Base-by-base conservation (phyloP, 2,113 vertebrate genomes). In the Rana temporaria region DNA sequence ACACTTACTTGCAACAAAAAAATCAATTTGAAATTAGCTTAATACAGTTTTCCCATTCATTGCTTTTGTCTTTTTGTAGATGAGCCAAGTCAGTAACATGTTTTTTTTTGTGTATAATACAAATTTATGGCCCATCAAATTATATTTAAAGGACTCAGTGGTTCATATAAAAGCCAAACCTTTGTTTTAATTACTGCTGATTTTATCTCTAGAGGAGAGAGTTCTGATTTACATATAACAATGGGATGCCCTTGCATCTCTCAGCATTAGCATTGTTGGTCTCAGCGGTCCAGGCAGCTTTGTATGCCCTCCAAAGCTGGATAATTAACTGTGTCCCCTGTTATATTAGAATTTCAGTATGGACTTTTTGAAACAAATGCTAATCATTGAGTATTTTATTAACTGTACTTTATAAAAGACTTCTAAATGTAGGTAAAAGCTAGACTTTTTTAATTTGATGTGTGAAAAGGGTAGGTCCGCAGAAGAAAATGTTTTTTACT, bases 141-240 rank as follows among this genome's bases (percentile, higher is more conserved):
- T 85, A 86, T 90, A 89, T 89, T 90, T 91, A 89, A 90, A 90
- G 84, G 85, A 85, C 63, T 87, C 87, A 90, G 60, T 87, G 87
- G 85, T 89, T 88, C 90, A 85, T 91, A 91, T 91, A 75, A 75
- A 75, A 75, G 56, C 71, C 30, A 75, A 75, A 62, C 56, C 34
- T 75, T 90, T 86, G 87, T 90, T 82, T 87, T 87, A 85, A 92
- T 93, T 90, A 90, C 85, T 78, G 75, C 63, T 86, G 80, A 85
- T 88, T 90, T 90, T 86, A 85, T 91, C 89, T 88, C 84, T 82
- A 30, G 78, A 86, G 80, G 32, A 84, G 65, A 83, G 60, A 71
- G 75, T n/a, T 86, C 26, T 82, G 84, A 88, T 73, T 86, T 52
- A 86, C 70, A 64, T 48, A 67, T 67, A 76, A 0, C 2, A 7